Evolutionary conservation across 2,888 invertebrate species (phyloP).

Genomic region (Tenthredo distinguenda): DNA sequence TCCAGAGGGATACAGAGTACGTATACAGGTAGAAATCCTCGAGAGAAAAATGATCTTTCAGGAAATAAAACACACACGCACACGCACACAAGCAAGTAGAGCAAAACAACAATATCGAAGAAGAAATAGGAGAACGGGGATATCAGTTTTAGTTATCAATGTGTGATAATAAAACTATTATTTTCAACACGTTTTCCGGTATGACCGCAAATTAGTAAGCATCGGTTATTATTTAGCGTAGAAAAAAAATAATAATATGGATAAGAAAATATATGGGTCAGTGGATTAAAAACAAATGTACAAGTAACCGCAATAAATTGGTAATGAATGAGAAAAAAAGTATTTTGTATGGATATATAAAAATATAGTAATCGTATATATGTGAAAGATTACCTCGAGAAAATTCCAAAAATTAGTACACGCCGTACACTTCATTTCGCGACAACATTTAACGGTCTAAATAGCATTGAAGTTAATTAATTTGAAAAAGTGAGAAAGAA

Average conservation of each 20-base stretch:
- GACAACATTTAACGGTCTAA: slow-evolving; percentile 25
- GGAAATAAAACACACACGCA: not conserved
- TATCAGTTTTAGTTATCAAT: not conserved
- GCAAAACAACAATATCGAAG: not conserved
- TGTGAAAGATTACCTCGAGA: slow-evolving; percentile 57
- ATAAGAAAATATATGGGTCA: not conserved
- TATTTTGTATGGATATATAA: not conserved
- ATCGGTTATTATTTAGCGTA: not conserved
- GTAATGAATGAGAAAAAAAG: not conserved
- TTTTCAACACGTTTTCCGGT: not conserved
- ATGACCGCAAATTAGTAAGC: not conserved
- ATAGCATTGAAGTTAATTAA: not conserved
- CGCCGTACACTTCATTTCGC: slow-evolving; percentile 58
- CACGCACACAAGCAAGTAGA: not conserved
- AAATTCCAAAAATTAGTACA: slow-evolving; percentile 58
- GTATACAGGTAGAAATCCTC: too few relatives aligned
- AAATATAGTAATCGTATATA: not conserved
- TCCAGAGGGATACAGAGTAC: not conserved
- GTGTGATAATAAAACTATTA: not conserved
- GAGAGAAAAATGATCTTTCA: too few relatives aligned
- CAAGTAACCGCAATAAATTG: not conserved
- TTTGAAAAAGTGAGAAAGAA: not conserved
- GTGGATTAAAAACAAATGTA: not conserved
- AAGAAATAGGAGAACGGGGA: not conserved
- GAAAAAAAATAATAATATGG: not conserved